phyloP scores from a whole-genome alignment of 2,113 vertebrate species.

The Crocuta crocuta region DNA sequence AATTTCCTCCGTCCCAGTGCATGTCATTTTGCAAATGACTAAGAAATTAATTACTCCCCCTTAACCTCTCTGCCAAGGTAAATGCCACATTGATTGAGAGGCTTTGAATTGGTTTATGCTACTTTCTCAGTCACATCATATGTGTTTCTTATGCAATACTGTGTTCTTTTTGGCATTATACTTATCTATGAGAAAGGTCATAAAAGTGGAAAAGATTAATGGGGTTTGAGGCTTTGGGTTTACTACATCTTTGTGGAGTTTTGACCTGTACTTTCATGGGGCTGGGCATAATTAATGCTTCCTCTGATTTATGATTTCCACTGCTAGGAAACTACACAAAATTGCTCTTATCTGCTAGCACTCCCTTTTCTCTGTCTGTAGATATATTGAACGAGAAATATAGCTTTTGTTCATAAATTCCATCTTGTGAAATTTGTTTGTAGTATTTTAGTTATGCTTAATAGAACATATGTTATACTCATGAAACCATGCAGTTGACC shows the following conservation, averaged over 20 bases:
- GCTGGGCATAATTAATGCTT: neutral
- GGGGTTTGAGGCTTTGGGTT: neutral
- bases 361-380: neutral
- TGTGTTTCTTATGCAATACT: slow-evolving; percentile 13
- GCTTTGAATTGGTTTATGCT: slow-evolving; percentile 48
- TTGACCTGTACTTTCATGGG: neutral
- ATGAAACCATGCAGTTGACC: neutral
- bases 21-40: slow-evolving; percentile 79
- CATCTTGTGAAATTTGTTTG: neutral
- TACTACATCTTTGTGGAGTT: neutral
- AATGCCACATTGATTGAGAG: slow-evolving; percentile 41
- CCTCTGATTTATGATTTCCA: slow-evolving; percentile 13
- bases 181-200: neutral
- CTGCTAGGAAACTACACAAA: neutral
- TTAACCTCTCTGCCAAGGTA: slow-evolving; percentile 53
- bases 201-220: neutral
- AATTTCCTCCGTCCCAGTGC: slow-evolving; percentile 61
- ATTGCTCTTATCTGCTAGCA: neutral
- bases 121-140: neutral
- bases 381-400: neutral
- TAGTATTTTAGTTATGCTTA: slow-evolving; percentile 5
- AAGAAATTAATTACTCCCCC: slow-evolving; percentile 76
- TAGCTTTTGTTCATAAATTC: neutral
- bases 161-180: neutral
- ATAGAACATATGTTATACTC: neutral